Evolutionary conservation across 2,113 vertebrate genomes (phyloP), one percentile per base, ranked within the genome.

Genomic region (Alexandromys fortis): DNA sequence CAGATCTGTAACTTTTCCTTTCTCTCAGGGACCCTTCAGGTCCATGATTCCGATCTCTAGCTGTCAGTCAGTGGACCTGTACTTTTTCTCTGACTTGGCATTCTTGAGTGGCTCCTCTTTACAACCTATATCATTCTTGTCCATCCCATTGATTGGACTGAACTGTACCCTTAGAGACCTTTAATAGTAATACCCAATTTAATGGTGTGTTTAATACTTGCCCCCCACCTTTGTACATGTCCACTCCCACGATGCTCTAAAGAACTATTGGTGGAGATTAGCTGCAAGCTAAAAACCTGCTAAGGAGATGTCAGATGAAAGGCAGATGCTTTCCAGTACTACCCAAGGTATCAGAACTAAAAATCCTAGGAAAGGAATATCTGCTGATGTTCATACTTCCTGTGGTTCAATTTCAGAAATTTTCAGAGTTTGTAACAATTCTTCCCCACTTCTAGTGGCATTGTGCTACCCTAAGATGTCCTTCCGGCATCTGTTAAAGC

Each of bases 391-490:
- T 24, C 35, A 16, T 7, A 1, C 11, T 86, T 42, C 26, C 47
- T 76, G 28, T 49, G 47, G 9, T 55, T 28, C 7, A n/a, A 5
- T 7, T 13, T 0, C 6, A 1, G 17, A 75, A 47, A 7, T 7
- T 35, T 22, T 45, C n/a, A 13, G 49, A 78, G 5, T 61, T 79
- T 35, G 33, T 73, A 42, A 21, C 13, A 49, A 73, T 12, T 55
- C 38, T 55, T 10, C 19, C 8, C 0, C 35, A 30, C 26, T 21
- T 52, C 26, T 33, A 55, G 2, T 11, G 17, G 8, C 35, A 35
- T 68, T 35, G 4, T 4, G 6, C 26, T 3, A 70, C 33, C 0
- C 0, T 35, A 9, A 26, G 21, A 35, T 1, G 0, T 7, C 17
- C 4, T 42, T 72, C 10, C 90, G 7, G 55, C 45, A 65, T 24